A percentile compares a stretch with the other conserved stretches of the same genome.
Evolutionary conservation across 2,888 invertebrate genomes (phyloP).

Genomic region (Tinea semifulvella): DNA sequence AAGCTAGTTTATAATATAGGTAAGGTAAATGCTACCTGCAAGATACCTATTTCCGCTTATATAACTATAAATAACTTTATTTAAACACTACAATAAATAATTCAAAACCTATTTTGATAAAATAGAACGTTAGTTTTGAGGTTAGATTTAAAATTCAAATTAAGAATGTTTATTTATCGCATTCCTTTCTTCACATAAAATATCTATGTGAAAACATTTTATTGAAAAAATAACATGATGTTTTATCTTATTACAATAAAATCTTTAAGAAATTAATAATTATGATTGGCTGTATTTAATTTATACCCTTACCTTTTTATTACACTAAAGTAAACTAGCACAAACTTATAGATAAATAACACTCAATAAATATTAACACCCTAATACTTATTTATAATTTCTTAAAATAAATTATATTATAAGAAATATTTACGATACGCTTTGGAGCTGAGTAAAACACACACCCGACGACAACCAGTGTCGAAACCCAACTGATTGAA

Average conservation of each 20-base stretch:
- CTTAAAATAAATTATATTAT: background rate
- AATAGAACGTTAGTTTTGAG: too few species aligned
- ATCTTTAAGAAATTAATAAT: background rate
- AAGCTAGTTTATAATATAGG: too few species aligned
- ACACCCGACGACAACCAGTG: conserved; percentile 49
- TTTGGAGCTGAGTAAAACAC: conserved; percentile 26
- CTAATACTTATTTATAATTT: conserved; percentile 2
- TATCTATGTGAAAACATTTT: too few species aligned
- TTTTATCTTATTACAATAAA: background rate
- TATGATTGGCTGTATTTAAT: background rate
- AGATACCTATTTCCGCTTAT: too few species aligned
- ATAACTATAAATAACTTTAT: too few species aligned
- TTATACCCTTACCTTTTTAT: conserved; percentile 1
- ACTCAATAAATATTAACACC: background rate
- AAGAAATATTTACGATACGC: conserved; percentile 2
- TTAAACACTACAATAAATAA: too few species aligned
- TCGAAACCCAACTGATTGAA: conserved; percentile 57
- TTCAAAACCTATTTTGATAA: too few species aligned
- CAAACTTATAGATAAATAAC: background rate
- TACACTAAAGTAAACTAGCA: background rate
- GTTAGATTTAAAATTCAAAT: too few species aligned
- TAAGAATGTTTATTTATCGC: too few species aligned
- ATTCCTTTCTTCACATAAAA: background rate
- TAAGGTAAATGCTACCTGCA: too few species aligned
- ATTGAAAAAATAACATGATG: background rate